Evolutionary conservation across 2,888 invertebrate genomes (phyloP).

Genomic region (Eilema sororculum): DNA sequence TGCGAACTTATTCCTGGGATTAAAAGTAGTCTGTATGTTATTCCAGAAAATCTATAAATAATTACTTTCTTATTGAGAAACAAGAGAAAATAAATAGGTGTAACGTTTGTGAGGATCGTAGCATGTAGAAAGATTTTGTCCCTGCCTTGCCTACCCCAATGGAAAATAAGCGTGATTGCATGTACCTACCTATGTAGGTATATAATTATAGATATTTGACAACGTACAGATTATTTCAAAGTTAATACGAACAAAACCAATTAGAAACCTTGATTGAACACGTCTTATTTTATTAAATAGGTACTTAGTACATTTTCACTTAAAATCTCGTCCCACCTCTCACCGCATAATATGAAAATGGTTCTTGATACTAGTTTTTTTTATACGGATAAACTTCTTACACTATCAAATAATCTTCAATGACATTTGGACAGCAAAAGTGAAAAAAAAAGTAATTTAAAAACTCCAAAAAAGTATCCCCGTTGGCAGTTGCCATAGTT

Average conservation of each 20-base stretch:
- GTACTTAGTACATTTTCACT: not conserved
- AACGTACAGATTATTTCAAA: no score
- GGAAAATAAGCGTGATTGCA: no score
- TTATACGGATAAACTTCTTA: not conserved
- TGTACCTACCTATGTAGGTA: no score
- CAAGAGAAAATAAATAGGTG: no score
- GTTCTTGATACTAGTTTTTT: not conserved
- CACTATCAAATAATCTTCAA: constrained; percentile 6
- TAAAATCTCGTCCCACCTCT: not conserved
- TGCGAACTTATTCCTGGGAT: no score
- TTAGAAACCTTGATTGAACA: not conserved
- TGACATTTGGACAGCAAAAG: not conserved
- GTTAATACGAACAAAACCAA: not conserved
- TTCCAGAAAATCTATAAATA: no score
- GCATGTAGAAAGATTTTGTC: no score
- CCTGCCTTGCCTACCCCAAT: no score
- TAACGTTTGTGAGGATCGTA: no score
- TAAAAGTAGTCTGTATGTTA: no score
- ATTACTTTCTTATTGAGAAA: no score
- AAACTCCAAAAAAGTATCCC: constrained; percentile 11
- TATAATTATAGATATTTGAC: no score
- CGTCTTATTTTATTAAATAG: not conserved
- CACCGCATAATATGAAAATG: not conserved
- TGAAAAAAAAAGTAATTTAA: constrained; percentile 14
- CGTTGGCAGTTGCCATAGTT: constrained; percentile 26